These are phyloP conservation scores for Cetoscarus ocellatus DNA, from an alignment of 2,797 vertebrate genomes.

Conservation along the genomic window DNA sequence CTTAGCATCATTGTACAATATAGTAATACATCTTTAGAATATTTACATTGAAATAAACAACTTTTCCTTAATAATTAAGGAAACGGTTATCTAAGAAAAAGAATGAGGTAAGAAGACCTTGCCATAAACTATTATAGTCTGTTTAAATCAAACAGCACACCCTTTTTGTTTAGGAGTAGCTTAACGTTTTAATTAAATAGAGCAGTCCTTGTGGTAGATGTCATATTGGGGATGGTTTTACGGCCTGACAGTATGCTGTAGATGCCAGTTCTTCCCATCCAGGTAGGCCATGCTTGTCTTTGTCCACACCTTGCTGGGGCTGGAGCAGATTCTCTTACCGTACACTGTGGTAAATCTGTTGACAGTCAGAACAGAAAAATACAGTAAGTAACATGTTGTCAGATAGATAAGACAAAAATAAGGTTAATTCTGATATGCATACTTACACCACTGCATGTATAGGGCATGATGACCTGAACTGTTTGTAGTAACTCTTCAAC, in stretches of 20 bases:
- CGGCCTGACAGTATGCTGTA: rapidly evolving
- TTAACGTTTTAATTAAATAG: not conserved
- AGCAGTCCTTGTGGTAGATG: not conserved
- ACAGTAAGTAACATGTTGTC: not conserved
- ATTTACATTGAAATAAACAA: conserved; percentile 16
- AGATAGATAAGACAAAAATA: not conserved
- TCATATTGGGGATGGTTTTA: too few species aligned
- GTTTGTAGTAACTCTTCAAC: conserved; percentile 55
- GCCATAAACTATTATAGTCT: conserved; percentile 8
- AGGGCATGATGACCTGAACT: conserved; percentile 39
- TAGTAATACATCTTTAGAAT: conserved; percentile 12
- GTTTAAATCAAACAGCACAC: not conserved
- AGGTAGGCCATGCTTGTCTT: conserved; percentile 59
- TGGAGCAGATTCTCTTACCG: conserved; percentile 60
- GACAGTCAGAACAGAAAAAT: conserved; percentile 18
- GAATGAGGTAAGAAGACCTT: conserved; percentile 6
- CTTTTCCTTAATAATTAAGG: too few species aligned
- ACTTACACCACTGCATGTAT: conserved; percentile 74
- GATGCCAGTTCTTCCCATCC: conserved; percentile 44
- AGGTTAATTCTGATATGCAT: not conserved
- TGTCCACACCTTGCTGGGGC: conserved; percentile 51
- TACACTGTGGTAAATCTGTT: conserved; percentile 68
- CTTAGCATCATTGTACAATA: not conserved
- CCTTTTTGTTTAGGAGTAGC: not conserved
- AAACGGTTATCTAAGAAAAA: not conserved